A percentile compares a stretch with the other conserved stretches of the same genome.
phyloP scores from a whole-genome alignment of 2,888 invertebrate genomes.

The Didymodactylos carnosus region DNA sequence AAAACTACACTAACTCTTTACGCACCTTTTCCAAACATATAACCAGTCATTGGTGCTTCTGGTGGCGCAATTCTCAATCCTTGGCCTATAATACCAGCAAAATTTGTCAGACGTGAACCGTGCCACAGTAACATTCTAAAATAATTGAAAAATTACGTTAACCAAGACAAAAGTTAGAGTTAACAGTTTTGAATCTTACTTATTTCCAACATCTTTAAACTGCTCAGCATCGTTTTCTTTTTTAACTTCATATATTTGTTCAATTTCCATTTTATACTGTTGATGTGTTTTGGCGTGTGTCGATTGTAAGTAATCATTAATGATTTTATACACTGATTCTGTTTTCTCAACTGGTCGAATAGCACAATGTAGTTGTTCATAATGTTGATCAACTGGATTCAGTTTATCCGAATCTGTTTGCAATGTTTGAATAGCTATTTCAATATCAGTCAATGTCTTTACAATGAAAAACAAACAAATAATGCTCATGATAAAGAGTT shows the following conservation, averaged over 20 bases:
- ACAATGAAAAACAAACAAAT: too few relatives aligned
- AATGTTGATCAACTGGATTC: slow-evolving; percentile 37
- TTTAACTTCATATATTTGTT: slow-evolving; percentile 31
- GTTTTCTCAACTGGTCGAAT: slow-evolving; percentile 27
- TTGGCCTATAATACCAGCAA: slow-evolving; percentile 37
- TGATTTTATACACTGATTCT: slow-evolving; percentile 30
- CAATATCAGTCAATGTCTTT: slow-evolving; percentile 35
- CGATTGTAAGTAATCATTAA: slow-evolving; percentile 33
- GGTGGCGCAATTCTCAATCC: slow-evolving; percentile 39
- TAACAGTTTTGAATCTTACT: too few relatives aligned
- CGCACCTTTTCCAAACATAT: not conserved
- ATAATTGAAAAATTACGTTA: not conserved
- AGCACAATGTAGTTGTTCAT: slow-evolving; percentile 34
- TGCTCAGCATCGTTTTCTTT: slow-evolving; percentile 28
- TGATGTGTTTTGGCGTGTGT: slow-evolving; percentile 38
- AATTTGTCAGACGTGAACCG: slow-evolving; percentile 38
- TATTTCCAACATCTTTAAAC: slow-evolving; percentile 34
- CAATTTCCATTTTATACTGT: slow-evolving; percentile 34
- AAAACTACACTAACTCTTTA: not conserved
- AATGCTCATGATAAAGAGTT: too few relatives aligned
- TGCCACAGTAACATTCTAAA: slow-evolving; percentile 37
- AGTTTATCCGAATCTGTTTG: slow-evolving; percentile 24
- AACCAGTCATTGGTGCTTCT: slow-evolving; percentile 40
- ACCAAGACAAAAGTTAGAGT: slow-evolving; percentile 23
- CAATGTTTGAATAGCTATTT: slow-evolving; percentile 35